Percentiles rank a stretch among this genome's conserved stretches.
These are phyloP conservation scores for Ophioninae sp. DNA, from an alignment of 2,888 invertebrate genomes.

Conservation along the genomic window DNA sequence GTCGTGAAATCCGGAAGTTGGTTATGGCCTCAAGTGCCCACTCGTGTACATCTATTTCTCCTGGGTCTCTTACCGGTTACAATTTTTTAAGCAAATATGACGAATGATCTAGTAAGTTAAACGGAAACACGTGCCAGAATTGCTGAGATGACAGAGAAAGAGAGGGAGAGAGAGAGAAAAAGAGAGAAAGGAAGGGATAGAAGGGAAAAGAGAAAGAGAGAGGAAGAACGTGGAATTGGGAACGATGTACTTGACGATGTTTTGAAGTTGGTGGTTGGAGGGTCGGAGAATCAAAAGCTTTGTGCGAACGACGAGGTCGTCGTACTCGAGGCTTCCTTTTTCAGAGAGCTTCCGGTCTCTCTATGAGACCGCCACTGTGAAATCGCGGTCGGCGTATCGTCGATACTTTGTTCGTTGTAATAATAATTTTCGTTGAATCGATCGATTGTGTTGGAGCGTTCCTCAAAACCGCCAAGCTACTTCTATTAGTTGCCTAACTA, in stretches of 20 bases:
- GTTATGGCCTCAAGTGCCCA: conserved; percentile 32
- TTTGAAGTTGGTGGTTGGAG: neutral
- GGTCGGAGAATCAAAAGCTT: neutral
- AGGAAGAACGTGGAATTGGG: neutral
- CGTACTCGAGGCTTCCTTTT: neutral
- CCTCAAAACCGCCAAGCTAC: neutral
- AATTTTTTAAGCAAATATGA: conserved; percentile 30
- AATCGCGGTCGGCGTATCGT: neutral
- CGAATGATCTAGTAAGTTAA: conserved; percentile 7
- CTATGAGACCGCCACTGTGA: neutral
- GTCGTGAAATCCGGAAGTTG: conserved; percentile 47
- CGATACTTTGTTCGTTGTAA: neutral
- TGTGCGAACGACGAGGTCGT: neutral
- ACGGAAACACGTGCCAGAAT: conserved; percentile 48
- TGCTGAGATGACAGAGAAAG: neutral
- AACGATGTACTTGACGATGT: neutral
- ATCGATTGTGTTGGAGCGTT: neutral
- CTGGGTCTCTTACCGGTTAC: conserved; percentile 1
- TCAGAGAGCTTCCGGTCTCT: neutral
- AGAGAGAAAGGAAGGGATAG: conserved; percentile 29
- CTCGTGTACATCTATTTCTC: conserved; percentile 25
- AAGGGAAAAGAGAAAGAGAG: conserved; percentile 16
- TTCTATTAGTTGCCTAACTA: neutral
- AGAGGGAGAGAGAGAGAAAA: neutral
- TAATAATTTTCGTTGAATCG: neutral